Base-by-base conservation (phyloP, 2,797 vertebrate genomes). In the Nothura maculosa region DNA sequence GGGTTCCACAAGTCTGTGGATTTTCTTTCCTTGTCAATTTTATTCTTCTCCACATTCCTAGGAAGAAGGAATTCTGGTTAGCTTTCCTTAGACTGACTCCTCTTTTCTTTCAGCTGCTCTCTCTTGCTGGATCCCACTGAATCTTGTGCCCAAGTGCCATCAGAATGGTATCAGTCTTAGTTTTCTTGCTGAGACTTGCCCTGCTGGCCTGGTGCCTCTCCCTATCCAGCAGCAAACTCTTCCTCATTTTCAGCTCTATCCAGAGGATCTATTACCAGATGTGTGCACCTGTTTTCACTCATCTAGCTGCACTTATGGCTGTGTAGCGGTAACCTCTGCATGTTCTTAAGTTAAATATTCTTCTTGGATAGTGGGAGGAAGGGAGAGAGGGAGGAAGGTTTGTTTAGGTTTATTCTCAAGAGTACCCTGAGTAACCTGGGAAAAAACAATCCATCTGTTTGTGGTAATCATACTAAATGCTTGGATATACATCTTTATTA, bases 241-340 rank as follows among this genome's bases (percentile, higher is more conserved):
- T 82, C 72, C 86, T 85, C 30, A 4, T 87, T 92, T 87, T 90
- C 15, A 4, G 11, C 50, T 87, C 48, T 83, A 28, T 79, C 30
- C 81, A 54, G 69, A 87, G 61, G 74, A 85, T 90, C 85, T 69
- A 72, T 94, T 94, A 87, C 47, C 60, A 93, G 79, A 83, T 63
- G 32, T 27, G 15, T 67, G 79, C 21, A 22, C 66, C 83, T 77
- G 50, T 73, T 95, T 91, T 89, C 58, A 34, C 57, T 88, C 40
- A 38, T 67, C 50, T 67, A 67, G 45, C 57, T 90, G 62, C 52
- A 55, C 69, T 90, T 81, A 75, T 24, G 66, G 54, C 55, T 66
- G 14, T 42, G 36, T 32, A 78, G 47, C 34, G 24, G 62, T 43
- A 78, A 83, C 21, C 18, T 78, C n/a, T 72, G 60, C 22, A 6